Evolutionary conservation across 1,140 invertebrate genomes (phyloP), one percentile per base, ranked within the genome.

Genomic region (Pachyrhynchus sulphureomaculatus): DNA sequence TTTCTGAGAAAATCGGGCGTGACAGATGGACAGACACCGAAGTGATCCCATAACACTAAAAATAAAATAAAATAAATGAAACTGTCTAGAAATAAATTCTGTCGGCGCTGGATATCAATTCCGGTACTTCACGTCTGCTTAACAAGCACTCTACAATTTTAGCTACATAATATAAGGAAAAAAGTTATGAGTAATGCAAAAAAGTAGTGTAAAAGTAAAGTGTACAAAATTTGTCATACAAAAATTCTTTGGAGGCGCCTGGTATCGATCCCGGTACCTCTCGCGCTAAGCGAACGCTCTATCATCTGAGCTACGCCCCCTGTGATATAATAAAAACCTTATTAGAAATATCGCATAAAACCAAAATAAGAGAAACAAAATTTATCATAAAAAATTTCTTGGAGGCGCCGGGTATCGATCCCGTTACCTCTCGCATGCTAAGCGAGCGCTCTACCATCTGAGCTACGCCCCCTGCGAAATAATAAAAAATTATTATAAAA

Each of bases 341-440:
- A n/a, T 4, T 4, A 37, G 12, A n/a, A 13, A 17, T 13, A 37
- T n/a, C 12, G 12, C 12, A 37, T 12, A 37, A 37, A 17, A 17
- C 12, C 2, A 37, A n/a, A 37, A 12, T 37, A 37, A 37, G 15
- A 37, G 2, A 37, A 37, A 37, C 24, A 26, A 26, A 26, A 26
- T 26, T 8, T 26, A 26, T 26, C 3, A 26, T 8, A 26, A 26
- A 26, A 26, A 26, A 26, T 4, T 26, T 8, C 8, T 26, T 26
- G 24, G 24, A 26, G 69, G 69, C 69, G 69, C 69, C 69, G 68
- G 69, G 69, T 51, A 72, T 72, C 70, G 70, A 72, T 72, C 70
- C 70, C 70, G 70, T 68, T 72, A 72, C 70, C 70, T 72, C 70
- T 72, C 70, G 70, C 70, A 72, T 72, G 70, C 70, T 72, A 72